Evolutionary conservation across 1,140 invertebrate genomes (phyloP).

Genomic region (Chironomus striatipennis): DNA sequence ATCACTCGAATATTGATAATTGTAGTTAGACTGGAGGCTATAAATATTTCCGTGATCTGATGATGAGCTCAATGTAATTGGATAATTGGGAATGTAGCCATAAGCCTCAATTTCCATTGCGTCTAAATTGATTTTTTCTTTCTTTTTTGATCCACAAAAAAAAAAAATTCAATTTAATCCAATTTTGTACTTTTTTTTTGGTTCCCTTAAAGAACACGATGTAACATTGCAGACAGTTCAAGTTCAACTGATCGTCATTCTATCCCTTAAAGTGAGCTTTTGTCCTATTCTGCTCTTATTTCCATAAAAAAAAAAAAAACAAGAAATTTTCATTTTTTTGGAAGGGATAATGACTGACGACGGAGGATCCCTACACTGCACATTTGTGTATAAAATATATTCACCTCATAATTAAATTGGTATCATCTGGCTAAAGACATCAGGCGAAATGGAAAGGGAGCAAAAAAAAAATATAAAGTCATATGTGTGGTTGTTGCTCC

Average conservation of each 20-base stretch:
- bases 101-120: neutral
- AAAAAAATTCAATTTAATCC: too few species aligned
- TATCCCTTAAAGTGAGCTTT: neutral
- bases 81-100: neutral
- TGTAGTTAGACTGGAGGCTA: neutral
- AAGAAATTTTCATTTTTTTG: too few species aligned
- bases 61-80: neutral
- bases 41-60: slow-evolving; percentile 11
- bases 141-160: too few species aligned
- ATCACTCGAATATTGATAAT: neutral
- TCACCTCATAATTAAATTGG: slow-evolving; percentile 18
- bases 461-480: neutral
- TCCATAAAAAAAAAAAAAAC: neutral
- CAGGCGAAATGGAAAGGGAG: neutral
- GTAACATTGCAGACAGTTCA: neutral
- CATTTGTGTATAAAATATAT: neutral
- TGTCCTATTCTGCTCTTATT: neutral
- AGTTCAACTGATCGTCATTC: slow-evolving; percentile 13
- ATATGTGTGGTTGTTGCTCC: neutral
- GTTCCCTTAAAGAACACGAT: neutral
- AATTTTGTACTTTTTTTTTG: too few species aligned
- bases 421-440: slow-evolving; percentile 18
- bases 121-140: neutral
- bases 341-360: slow-evolving; percentile 9
- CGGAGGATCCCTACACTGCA: neutral